phyloP scores from a whole-genome alignment of 2,888 invertebrate species.

The Leptinotarsa haldemani region DNA sequence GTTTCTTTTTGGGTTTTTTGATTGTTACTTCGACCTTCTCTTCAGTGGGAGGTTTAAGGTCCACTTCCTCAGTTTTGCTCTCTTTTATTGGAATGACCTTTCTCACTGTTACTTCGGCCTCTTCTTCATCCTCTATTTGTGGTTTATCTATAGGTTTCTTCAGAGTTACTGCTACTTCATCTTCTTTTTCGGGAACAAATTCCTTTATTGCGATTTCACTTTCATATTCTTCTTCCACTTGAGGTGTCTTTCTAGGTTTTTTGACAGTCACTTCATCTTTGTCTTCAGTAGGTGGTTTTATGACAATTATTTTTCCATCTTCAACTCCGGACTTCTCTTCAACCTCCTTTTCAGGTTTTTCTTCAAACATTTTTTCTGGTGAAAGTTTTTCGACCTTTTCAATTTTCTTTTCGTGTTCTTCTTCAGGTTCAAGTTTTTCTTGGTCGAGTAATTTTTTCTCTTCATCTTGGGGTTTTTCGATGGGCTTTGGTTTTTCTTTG shows the following conservation, averaged over 20 bases:
- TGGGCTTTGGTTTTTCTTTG: constrained; percentile 49
- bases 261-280: constrained; percentile 50
- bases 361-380: constrained; percentile 55
- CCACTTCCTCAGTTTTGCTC: constrained; percentile 39
- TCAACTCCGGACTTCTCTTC: constrained; percentile 71
- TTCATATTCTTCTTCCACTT: constrained; percentile 55
- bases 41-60: constrained; percentile 43
- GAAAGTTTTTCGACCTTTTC: constrained; percentile 2
- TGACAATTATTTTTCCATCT: constrained; percentile 64
- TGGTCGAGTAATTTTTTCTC: constrained; percentile 62
- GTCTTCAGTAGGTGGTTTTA: constrained; percentile 55
- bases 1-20: constrained; percentile 44
- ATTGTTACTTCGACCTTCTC: constrained; percentile 51
- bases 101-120: constrained; percentile 55
- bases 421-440: constrained; percentile 47
- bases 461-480: constrained; percentile 59
- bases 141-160: constrained; percentile 49
- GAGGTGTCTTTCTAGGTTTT: constrained; percentile 52
- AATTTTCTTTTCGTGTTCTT: constrained; percentile 46
- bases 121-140: constrained; percentile 53
- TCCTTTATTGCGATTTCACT: constrained; percentile 53
- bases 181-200: constrained; percentile 64
- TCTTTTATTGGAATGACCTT: constrained; percentile 39
- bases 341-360: constrained; percentile 45
- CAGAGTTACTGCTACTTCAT: constrained; percentile 51